A percentile compares a stretch with the other conserved stretches of the same genome.
Evolutionary conservation across 2,113 vertebrate genomes (phyloP).

Genomic region (Spea bombifrons): DNA sequence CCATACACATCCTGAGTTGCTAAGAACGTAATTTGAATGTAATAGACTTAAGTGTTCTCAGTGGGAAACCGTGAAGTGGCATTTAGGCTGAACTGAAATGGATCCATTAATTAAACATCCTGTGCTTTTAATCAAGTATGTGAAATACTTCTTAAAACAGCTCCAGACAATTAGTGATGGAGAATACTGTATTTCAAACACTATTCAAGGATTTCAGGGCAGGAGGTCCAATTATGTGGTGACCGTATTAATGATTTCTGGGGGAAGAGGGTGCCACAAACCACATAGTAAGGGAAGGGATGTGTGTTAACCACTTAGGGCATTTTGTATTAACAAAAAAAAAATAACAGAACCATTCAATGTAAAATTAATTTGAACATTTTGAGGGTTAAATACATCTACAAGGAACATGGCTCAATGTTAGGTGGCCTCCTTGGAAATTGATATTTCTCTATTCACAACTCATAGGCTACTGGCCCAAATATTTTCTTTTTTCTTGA

Average conservation of each 20-base stretch:
- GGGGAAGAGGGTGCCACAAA: too few species aligned
- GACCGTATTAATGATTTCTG: background rate
- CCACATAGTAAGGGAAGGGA: too few species aligned
- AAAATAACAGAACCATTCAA: too few species aligned
- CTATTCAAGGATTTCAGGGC: conserved; percentile 13
- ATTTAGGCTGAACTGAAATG: conserved; percentile 42
- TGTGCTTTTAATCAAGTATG: conserved; percentile 34
- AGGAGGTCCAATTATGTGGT: conserved; percentile 1
- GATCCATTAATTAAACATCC: conserved; percentile 45
- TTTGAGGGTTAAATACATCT: too few species aligned
- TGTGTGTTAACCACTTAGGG: too few species aligned
- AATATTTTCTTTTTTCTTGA: too few species aligned
- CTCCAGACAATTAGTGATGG: conserved; percentile 34
- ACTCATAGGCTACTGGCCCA: too few species aligned
- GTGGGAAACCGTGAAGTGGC: conserved; percentile 37
- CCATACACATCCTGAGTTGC: conserved; percentile 4
- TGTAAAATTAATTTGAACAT: too few species aligned
- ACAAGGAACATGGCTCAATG: too few species aligned
- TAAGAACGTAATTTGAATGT: conserved; percentile 21
- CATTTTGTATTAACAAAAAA: too few species aligned
- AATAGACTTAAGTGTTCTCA: conserved; percentile 35
- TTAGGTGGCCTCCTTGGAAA: too few species aligned
- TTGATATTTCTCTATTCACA: too few species aligned
- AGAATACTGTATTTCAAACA: conserved; percentile 9
- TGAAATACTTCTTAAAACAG: conserved; percentile 32